These are phyloP conservation scores for Micrastur ruficollis DNA, from an alignment of 2,797 vertebrate species.

Conservation along the genomic window DNA sequence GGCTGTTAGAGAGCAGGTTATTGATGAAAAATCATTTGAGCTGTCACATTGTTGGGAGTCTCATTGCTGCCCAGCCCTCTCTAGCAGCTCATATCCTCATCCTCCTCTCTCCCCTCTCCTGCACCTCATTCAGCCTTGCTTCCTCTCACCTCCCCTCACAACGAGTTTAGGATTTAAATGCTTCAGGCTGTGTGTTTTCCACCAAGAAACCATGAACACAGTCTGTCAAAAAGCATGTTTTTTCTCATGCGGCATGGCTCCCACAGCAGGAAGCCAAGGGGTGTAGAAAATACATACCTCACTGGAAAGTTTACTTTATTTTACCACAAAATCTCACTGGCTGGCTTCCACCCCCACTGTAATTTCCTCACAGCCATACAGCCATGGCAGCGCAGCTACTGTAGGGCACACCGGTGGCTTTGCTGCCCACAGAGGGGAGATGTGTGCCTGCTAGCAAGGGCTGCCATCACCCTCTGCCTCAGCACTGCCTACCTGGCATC, in stretches of 20 bases:
- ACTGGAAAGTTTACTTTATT: constrained; percentile 61
- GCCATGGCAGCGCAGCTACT: neutral
- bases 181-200: neutral
- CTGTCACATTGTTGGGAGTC: neutral
- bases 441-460: neutral
- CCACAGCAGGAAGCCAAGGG: constrained; percentile 32
- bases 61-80: neutral
- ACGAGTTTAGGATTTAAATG: neutral
- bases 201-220: neutral
- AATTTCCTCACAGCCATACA: constrained; percentile 20
- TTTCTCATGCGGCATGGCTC: neutral
- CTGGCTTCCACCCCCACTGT: constrained; percentile 58
- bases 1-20: neutral
- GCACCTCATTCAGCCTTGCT: neutral
- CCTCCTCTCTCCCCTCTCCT: neutral
- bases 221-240: neutral
- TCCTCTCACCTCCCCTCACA: neutral
- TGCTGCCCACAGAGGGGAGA: neutral
- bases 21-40: neutral
- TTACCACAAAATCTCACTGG: constrained; percentile 49
- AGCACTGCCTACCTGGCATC: fast-evolving
- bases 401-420: neutral
- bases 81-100: neutral
- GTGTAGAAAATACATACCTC: constrained; percentile 42
- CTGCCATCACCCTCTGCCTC: neutral